A percentile compares a stretch with the other conserved stretches of the same genome.
Conservation (phyloP, 1,140 invertebrate genomes). For the Maconellicoccus hirsutus region DNA sequence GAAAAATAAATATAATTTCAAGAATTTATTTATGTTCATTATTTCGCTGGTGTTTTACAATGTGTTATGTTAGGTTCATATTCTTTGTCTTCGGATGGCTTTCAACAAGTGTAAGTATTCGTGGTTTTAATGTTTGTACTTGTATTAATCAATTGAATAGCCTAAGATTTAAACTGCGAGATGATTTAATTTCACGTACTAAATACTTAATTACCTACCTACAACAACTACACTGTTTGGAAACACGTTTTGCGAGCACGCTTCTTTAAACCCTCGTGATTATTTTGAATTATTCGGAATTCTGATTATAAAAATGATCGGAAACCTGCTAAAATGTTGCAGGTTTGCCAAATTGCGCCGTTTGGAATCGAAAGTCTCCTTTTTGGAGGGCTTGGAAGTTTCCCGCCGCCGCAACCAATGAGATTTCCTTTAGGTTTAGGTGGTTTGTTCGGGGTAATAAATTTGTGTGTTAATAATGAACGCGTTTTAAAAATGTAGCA, state of each 20-base stretch:
- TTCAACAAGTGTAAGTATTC: neutral
- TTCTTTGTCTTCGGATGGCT: slow-evolving; percentile 5
- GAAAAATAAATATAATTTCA: neutral
- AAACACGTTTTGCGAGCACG: too few relatives aligned
- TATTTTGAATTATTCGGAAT: too few relatives aligned
- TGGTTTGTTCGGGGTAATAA: neutral
- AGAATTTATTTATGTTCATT: neutral
- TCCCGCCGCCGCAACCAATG: neutral
- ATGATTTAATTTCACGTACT: too few relatives aligned
- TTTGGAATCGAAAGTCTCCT: neutral
- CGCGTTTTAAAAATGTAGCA: too few relatives aligned
- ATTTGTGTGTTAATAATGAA: neutral
- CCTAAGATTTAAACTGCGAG: too few relatives aligned
- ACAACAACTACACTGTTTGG: too few relatives aligned
- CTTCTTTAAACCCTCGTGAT: too few relatives aligned
- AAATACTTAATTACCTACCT: too few relatives aligned
- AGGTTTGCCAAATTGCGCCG: neutral
- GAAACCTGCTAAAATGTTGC: neutral
- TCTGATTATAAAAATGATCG: too few relatives aligned
- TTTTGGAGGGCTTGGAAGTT: neutral
- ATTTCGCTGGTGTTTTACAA: neutral
- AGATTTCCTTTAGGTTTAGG: neutral
- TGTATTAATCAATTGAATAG: too few relatives aligned
- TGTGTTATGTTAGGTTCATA: neutral
- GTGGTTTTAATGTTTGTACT: too few relatives aligned